phyloP scores from a whole-genome alignment of 2,797 vertebrate species.

The Chaunax sp. region DNA sequence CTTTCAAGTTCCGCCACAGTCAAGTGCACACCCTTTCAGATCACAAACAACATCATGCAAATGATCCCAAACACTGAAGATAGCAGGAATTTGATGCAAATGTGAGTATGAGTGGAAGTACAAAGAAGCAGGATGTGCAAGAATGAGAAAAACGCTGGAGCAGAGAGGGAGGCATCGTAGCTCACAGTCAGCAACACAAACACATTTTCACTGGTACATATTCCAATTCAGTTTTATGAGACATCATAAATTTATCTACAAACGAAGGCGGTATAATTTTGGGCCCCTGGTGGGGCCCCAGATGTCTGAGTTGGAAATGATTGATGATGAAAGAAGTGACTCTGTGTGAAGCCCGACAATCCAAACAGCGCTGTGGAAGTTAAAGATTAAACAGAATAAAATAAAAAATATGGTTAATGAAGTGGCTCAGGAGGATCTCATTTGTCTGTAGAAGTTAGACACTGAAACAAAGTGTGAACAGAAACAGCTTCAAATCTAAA shows the following conservation, averaged over 20 bases:
- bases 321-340: conserved; percentile 25
- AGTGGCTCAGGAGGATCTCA: neutral
- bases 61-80: conserved; percentile 55
- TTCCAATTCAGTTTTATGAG: conserved; percentile 58
- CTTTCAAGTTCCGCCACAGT: conserved; percentile 30
- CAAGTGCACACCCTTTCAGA: conserved; percentile 52
- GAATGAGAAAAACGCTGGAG: no score
- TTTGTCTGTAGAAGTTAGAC: no score
- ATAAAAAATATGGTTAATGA: conserved; percentile 7
- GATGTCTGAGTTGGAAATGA: conserved; percentile 26
- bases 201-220: conserved; percentile 37
- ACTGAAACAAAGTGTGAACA: no score
- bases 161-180: conserved; percentile 12
- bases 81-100: conserved; percentile 46
- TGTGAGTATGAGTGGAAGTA: conserved; percentile 41
- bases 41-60: conserved; percentile 66
- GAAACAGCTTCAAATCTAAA: no score
- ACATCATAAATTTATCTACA: conserved; percentile 40
- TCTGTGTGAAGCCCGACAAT: conserved; percentile 16
- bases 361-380: no score
- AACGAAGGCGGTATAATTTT: conserved; percentile 25
- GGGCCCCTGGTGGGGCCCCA: conserved; percentile 15
- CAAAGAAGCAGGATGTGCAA: conserved; percentile 43
- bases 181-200: conserved; percentile 52
- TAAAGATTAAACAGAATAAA: neutral